These are phyloP conservation scores for Mus spicilegus DNA, from an alignment of 2,113 vertebrate genomes.

Conservation along the genomic window DNA sequence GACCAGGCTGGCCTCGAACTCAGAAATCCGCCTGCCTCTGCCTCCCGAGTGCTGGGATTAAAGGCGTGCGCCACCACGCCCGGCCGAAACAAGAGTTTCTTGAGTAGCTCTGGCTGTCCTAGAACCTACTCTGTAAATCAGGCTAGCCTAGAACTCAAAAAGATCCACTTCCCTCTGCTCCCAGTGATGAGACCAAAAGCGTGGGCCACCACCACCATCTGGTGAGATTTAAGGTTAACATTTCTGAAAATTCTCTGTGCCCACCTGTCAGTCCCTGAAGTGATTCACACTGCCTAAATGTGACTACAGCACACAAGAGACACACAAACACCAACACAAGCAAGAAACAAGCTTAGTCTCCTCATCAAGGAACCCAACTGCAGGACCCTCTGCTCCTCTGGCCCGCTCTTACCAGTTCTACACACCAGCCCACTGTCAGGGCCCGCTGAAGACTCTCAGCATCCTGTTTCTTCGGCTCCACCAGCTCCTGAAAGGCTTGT, in stretches of 20 bases:
- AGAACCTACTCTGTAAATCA: neutral
- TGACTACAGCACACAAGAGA: neutral
- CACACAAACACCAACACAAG: neutral
- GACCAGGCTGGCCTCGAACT: no score
- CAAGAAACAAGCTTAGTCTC: neutral
- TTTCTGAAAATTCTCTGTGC: neutral
- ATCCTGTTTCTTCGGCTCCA: slow-evolving; percentile 84
- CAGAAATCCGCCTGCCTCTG: no score
- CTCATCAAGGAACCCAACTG: neutral
- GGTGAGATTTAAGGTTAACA: neutral
- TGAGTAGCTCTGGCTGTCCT: neutral
- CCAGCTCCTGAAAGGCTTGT: slow-evolving; percentile 88
- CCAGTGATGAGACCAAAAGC: neutral
- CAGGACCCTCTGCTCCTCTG: neutral
- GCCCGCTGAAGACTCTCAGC: slow-evolving; percentile 86
- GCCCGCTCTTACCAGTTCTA: slow-evolving; percentile 91
- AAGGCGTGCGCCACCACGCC: no score
- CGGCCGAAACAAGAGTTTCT: neutral
- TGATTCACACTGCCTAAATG: neutral
- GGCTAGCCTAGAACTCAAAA: neutral
- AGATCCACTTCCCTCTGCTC: neutral
- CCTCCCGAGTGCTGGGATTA: no score
- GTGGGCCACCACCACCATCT: neutral
- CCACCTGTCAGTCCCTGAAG: neutral
- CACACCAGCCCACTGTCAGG: slow-evolving; percentile 95